Evolutionary conservation across 2,888 invertebrate species (phyloP).

Genomic region (Seira ritae): DNA sequence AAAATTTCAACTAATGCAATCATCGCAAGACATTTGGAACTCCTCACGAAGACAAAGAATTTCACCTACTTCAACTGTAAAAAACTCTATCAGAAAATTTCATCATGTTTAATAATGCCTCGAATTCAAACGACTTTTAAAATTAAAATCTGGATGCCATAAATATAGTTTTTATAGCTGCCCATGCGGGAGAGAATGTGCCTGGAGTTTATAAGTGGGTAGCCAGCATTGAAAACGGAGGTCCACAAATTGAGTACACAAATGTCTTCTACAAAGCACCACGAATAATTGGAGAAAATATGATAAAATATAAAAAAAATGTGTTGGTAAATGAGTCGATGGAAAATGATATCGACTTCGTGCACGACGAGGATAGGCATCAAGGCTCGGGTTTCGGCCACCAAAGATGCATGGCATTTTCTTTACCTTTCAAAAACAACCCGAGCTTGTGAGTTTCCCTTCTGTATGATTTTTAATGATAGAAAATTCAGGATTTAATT

Average conservation of each 20-base stretch:
- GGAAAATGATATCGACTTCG: neutral
- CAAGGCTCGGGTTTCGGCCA: too few relatives aligned
- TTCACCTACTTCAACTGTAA: conserved; percentile 39
- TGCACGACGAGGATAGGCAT: neutral
- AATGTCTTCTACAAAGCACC: conserved; percentile 46
- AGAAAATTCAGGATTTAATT: too few relatives aligned
- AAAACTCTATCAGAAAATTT: too few relatives aligned
- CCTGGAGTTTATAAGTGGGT: too few relatives aligned
- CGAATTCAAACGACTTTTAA: too few relatives aligned
- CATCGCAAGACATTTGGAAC: conserved; percentile 31
- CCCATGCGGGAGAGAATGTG: too few relatives aligned
- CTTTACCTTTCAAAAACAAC: conserved; percentile 29
- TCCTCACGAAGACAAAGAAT: neutral
- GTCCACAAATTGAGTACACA: conserved; percentile 8
- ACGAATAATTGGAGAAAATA: neutral
- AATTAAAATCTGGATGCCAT: too few relatives aligned
- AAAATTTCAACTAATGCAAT: conserved; percentile 45
- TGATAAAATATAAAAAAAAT: neutral
- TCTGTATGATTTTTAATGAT: conserved; percentile 4
- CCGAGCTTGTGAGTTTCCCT: neutral
- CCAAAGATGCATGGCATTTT: conserved; percentile 29
- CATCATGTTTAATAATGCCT: too few relatives aligned
- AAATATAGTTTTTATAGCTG: neutral
- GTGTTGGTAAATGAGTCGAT: neutral
- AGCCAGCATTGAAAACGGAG: too few relatives aligned